Percentiles rank a stretch among this genome's conserved stretches.
phyloP scores from a whole-genome alignment of 2,113 vertebrate species.

The human (Homo sapiens) region GRCh38 chr4:86203501-86204000 shows the following conservation, averaged over 20 bases:
- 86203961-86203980: neutral
- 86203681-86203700: slow-evolving; percentile 13
- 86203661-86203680: neutral
- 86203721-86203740: neutral
- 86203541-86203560: neutral
- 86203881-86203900: neutral
- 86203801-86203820: neutral
- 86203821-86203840: slow-evolving; percentile 10
- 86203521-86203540: neutral
- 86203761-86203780: neutral
- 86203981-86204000: neutral
- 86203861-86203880: slow-evolving; percentile 36
- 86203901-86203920: neutral
- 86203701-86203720: neutral
- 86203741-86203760: neutral
- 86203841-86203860: neutral
- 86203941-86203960: neutral
- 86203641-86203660: neutral
- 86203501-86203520: neutral
- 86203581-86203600: neutral
- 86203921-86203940: neutral
- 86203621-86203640: neutral
- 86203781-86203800: neutral
- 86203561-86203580: neutral
- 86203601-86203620: neutral